Evolutionary conservation across 2,113 vertebrate genomes (phyloP).

Genomic region (Progne subis): DNA sequence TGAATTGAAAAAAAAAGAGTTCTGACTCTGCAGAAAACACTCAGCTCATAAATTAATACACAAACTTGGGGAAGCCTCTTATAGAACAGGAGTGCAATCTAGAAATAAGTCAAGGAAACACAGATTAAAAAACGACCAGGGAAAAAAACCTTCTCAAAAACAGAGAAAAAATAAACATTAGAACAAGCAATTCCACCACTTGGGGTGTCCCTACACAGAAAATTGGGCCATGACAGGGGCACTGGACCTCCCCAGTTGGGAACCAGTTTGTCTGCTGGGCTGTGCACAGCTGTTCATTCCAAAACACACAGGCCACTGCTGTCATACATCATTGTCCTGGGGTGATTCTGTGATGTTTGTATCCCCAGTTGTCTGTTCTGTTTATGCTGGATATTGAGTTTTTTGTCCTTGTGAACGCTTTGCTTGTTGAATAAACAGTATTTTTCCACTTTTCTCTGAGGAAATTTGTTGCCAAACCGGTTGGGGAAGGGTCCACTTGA

Average conservation of each 20-base stretch:
- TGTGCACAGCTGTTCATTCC: background rate
- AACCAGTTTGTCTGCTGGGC: background rate
- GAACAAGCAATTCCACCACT: background rate
- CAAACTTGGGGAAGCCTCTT: background rate
- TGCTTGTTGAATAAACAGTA: background rate
- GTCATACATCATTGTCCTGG: background rate
- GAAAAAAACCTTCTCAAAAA: background rate
- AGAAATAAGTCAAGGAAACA: constrained; percentile 9
- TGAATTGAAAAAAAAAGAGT: background rate
- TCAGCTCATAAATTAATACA: constrained; percentile 30
- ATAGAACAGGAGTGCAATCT: background rate
- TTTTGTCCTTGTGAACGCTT: background rate
- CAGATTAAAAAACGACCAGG: background rate
- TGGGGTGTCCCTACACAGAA: background rate
- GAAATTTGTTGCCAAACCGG: background rate
- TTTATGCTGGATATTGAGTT: background rate
- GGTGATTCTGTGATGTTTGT: background rate
- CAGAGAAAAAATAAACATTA: background rate
- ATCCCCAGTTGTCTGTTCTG: background rate
- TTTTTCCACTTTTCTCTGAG: background rate
- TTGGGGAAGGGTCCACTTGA: background rate
- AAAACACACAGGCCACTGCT: background rate
- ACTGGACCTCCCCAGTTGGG: background rate
- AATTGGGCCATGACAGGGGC: background rate
- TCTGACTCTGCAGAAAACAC: background rate